phyloP scores from a whole-genome alignment of 2,113 vertebrate genomes.

The Ictalurus furcatus region DNA sequence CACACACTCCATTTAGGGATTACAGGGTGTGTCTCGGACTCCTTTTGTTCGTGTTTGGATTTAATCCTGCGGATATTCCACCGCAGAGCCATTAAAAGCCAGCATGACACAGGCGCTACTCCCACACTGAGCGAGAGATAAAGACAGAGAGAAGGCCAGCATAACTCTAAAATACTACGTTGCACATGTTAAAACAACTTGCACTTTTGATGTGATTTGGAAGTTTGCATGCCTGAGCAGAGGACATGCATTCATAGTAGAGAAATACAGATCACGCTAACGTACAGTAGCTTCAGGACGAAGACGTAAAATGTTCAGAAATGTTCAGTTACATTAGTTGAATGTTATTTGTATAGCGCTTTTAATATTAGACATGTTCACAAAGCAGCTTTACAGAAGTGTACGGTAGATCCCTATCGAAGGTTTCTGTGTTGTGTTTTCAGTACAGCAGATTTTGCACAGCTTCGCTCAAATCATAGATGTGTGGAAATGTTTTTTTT shows the following conservation, averaged over 20 bases:
- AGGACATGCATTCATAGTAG: not conserved
- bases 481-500: not conserved
- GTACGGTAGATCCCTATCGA: not conserved
- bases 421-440: not conserved
- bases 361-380: not conserved
- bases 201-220: not conserved
- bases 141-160: constrained; percentile 1
- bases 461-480: not conserved
- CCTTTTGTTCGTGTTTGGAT: constrained; percentile 41
- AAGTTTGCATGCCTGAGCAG: not conserved
- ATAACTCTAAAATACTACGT: not conserved
- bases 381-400: not conserved
- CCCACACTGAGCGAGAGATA: constrained; percentile 14
- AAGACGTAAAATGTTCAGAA: not conserved
- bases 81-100: constrained; percentile 51
- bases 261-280: not conserved
- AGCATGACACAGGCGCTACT: constrained; percentile 24
- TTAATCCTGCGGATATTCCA: constrained; percentile 50
- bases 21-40: constrained; percentile 25
- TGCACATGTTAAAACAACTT: not conserved
- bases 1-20: constrained; percentile 49
- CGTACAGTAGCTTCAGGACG: not conserved
- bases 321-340: not conserved
- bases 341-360: no score
- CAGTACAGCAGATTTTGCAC: not conserved